Evolutionary conservation across 2,113 vertebrate species (phyloP).

Genomic region (Lanius collurio): DNA sequence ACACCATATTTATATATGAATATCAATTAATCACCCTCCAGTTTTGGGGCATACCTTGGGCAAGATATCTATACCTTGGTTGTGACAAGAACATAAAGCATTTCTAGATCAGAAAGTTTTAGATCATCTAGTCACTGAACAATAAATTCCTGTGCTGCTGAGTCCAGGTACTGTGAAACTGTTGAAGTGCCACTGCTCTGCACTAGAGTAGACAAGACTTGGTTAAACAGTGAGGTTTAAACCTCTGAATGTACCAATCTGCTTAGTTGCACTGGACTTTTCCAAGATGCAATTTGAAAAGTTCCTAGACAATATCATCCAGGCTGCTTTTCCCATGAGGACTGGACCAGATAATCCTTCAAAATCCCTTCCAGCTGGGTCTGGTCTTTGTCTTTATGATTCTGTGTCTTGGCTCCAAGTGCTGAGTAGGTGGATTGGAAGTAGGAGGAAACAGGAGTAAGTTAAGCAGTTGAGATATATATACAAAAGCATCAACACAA

Average conservation of each 20-base stretch:
- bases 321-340: neutral
- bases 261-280: neutral
- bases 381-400: neutral
- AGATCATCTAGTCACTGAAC: neutral
- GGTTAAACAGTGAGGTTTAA: neutral
- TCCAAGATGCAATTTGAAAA: neutral
- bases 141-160: neutral
- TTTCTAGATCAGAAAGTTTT: neutral
- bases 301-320: neutral
- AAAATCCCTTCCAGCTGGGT: neutral
- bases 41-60: neutral
- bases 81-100: neutral
- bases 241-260: neutral
- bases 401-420: neutral
- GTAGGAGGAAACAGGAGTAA: neutral
- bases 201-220: neutral
- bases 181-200: neutral
- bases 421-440: neutral
- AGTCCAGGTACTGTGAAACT: neutral
- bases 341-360: neutral
- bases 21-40: neutral
- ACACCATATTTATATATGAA: neutral
- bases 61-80: neutral
- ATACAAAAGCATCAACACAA: neutral
- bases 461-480: neutral